Conservation (phyloP, 2,113 vertebrate genomes). For the Polypterus senegalus region DNA sequence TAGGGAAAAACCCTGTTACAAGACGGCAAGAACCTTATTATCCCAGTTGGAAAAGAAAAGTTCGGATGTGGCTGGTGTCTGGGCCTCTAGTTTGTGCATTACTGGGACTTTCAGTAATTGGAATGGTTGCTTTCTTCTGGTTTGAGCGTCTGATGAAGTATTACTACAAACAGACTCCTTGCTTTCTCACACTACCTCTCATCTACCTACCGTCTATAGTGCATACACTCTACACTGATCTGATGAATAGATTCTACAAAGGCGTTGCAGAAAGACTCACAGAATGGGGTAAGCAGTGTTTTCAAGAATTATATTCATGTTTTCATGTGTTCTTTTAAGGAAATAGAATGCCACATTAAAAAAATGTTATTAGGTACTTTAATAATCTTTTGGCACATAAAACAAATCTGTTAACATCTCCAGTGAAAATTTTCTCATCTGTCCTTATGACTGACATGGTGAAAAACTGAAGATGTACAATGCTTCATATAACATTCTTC, state of each 20-base stretch:
- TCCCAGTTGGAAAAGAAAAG: conserved; percentile 45
- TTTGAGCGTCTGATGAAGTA: conserved; percentile 35
- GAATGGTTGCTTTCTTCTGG: conserved; percentile 55
- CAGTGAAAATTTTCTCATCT: too few relatives aligned
- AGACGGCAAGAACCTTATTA: conserved; percentile 51
- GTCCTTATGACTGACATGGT: too few relatives aligned
- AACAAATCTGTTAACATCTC: too few relatives aligned
- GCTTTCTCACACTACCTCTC: conserved; percentile 29
- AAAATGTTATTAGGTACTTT: too few relatives aligned
- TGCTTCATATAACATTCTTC: too few relatives aligned
- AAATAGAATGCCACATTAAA: too few relatives aligned
- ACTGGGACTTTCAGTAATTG: conserved; percentile 45
- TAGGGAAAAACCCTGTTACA: conserved; percentile 52
- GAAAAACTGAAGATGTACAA: too few relatives aligned
- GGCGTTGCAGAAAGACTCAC: conserved; percentile 43
- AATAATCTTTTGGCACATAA: too few relatives aligned
- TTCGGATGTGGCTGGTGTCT: conserved; percentile 47
- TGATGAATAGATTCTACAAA: conserved; percentile 44
- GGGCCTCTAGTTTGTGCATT: conserved; percentile 51
- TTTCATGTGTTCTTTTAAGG: too few relatives aligned
- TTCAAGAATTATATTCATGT: too few relatives aligned
- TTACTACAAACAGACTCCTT: conserved; percentile 35
- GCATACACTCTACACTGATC: conserved; percentile 54
- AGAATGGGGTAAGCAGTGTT: conserved; percentile 46
- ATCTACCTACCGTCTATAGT: conserved; percentile 50